A percentile compares a stretch with the other conserved stretches of the same genome.
Conservation (phyloP, 2,797 vertebrate species). For the Gymnoscopelus braueri region DNA sequence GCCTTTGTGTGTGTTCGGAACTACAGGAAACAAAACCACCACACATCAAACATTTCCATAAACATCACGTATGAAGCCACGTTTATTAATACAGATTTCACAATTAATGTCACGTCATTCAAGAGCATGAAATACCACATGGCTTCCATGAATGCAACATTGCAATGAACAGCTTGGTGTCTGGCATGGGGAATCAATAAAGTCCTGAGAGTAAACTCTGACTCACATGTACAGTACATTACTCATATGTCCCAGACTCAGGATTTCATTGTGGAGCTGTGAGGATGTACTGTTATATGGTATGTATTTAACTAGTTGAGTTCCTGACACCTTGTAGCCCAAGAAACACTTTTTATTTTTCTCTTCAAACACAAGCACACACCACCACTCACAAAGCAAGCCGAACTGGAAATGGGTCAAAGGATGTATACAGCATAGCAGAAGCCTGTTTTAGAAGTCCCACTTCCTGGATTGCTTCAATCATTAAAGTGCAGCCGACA, state of each 20-base stretch:
- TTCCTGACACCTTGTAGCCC: background rate
- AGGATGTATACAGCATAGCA: no score
- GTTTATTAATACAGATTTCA: conserved; percentile 22
- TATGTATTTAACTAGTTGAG: background rate
- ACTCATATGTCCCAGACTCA: no score
- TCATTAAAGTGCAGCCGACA: no score
- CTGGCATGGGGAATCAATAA: background rate
- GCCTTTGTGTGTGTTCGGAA: background rate
- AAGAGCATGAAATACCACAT: conserved; percentile 11
- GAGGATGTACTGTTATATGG: no score
- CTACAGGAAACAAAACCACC: background rate
- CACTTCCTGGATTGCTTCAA: no score
- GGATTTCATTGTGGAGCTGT: background rate
- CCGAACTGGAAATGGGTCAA: no score
- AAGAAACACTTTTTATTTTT: background rate
- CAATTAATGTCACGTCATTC: conserved; percentile 6
- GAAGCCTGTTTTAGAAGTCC: no score
- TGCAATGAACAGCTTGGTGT: background rate
- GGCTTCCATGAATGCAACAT: background rate
- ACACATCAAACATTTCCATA: no score
- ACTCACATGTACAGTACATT: no score
- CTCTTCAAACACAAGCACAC: background rate
- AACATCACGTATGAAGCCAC: conserved; percentile 5
- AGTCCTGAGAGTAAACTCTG: background rate
- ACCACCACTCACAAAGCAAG: conserved; percentile 1